These are phyloP conservation scores for Drosophila kuntzei DNA, from an alignment of 2,888 invertebrate genomes.

Conservation along the genomic window DNA sequence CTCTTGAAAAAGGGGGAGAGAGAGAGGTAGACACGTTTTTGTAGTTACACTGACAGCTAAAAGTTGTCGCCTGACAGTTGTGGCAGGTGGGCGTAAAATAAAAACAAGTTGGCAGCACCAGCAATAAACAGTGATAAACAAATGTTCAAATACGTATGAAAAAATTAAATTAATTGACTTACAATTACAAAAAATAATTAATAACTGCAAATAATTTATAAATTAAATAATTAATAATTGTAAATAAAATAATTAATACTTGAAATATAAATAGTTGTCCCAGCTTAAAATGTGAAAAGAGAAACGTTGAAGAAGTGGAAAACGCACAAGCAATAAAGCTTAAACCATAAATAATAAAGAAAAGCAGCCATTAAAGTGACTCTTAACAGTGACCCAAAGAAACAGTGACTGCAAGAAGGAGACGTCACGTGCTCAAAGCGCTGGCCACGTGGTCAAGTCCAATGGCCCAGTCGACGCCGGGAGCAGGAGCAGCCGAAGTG, in stretches of 20 bases:
- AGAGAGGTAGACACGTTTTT: conserved; percentile 40
- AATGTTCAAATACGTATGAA: conserved; percentile 27
- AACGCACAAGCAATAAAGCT: neutral
- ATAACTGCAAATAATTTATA: no score
- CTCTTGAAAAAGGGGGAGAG: conserved; percentile 1
- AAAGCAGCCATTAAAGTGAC: conserved; percentile 7
- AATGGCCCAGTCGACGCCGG: conserved; percentile 48
- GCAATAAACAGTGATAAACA: conserved; percentile 6
- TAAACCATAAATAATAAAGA: conserved; percentile 8
- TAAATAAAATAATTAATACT: no score
- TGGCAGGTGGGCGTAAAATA: conserved; percentile 1
- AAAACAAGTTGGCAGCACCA: conserved; percentile 12
- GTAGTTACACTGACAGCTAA: conserved; percentile 47
- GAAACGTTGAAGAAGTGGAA: conserved; percentile 4
- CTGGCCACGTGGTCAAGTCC: conserved; percentile 54
- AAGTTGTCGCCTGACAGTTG: conserved; percentile 21
- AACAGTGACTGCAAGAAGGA: conserved; percentile 19
- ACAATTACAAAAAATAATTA: neutral
- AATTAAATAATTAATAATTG: no score
- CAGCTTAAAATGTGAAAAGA: conserved; percentile 52
- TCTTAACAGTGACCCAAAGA: conserved; percentile 12
- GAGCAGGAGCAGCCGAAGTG: conserved; percentile 46
- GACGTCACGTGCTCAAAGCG: conserved; percentile 45
- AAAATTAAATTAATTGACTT: neutral
- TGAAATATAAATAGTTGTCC: no score